Evolutionary conservation across 2,888 invertebrate species (phyloP).

Genomic region (Drosophila histrio): DNA sequence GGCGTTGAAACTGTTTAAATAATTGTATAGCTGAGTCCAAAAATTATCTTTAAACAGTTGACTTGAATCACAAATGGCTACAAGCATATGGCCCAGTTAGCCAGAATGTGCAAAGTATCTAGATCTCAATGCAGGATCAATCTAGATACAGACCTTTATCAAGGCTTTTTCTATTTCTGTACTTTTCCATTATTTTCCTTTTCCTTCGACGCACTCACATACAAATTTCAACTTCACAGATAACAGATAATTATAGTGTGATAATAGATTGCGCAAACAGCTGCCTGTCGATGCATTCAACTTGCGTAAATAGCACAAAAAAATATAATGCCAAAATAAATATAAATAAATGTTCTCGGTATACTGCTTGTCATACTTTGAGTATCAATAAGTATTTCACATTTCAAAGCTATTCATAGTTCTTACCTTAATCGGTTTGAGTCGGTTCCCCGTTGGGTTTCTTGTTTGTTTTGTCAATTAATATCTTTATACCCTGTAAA

Average conservation of each 20-base stretch:
- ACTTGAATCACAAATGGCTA: neutral
- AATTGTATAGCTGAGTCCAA: conserved; percentile 52
- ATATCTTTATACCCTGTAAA: neutral
- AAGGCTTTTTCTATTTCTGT: neutral
- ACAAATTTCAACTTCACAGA: conserved; percentile 29
- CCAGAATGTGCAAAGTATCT: neutral
- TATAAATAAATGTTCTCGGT: conserved; percentile 14
- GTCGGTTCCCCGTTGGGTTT: neutral
- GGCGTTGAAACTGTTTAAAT: conserved; percentile 36
- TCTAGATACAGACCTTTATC: neutral
- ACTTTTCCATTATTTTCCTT: neutral
- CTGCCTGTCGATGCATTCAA: conserved; percentile 40
- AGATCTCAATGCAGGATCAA: neutral
- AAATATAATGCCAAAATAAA: conserved; percentile 43
- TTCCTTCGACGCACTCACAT: neutral
- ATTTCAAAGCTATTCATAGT: conserved; percentile 3
- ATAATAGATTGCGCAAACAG: conserved; percentile 51
- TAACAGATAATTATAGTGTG: conserved; percentile 48
- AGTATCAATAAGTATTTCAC: neutral
- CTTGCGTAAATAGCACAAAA: conserved; percentile 29
- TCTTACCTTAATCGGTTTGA: conserved; percentile 5
- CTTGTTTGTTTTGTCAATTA: neutral
- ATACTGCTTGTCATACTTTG: neutral
- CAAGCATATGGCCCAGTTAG: conserved; percentile 38
- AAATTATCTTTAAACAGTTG: conserved; percentile 65